Conservation (phyloP, 2,888 invertebrate species). For the Ennomos erosarius region DNA sequence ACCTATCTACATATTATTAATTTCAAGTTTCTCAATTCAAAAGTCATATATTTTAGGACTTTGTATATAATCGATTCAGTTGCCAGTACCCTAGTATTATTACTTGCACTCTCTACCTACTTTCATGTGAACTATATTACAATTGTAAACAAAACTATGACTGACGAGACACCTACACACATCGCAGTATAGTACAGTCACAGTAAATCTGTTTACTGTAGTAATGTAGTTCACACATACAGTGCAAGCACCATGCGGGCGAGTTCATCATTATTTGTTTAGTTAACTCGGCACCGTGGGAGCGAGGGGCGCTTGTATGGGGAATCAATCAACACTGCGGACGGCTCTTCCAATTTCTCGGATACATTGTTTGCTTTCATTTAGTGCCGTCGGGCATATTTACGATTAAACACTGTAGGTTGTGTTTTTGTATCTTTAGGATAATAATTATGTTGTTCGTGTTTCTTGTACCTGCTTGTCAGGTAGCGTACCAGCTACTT, state of each 20-base stretch:
- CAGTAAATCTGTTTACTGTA: too few species aligned
- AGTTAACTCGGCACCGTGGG: slow-evolving; percentile 26
- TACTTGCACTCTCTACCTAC: too few species aligned
- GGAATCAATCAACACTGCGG: slow-evolving; percentile 26
- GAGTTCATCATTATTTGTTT: slow-evolving; percentile 27
- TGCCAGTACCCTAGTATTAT: too few species aligned
- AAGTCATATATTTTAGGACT: too few species aligned
- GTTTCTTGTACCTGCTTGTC: too few species aligned
- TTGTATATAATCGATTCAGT: too few species aligned
- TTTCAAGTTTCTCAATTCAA: too few species aligned
- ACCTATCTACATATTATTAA: too few species aligned
- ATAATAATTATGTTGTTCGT: too few species aligned
- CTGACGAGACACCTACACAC: background rate
- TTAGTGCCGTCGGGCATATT: slow-evolving; percentile 14
- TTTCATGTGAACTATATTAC: too few species aligned
- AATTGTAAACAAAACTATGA: too few species aligned
- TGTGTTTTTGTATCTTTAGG: background rate
- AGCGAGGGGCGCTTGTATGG: slow-evolving; percentile 21
- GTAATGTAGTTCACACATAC: background rate
- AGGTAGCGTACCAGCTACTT: too few species aligned
- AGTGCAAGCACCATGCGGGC: background rate
- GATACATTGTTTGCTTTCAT: slow-evolving; percentile 26
- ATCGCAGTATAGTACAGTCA: slow-evolving; percentile 15
- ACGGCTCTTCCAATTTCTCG: slow-evolving; percentile 21
- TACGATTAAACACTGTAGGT: slow-evolving; percentile 4